Evolutionary conservation across 1,140 invertebrate species (phyloP), one percentile per base, ranked within the genome.

Genomic region (Grapholita molesta): DNA sequence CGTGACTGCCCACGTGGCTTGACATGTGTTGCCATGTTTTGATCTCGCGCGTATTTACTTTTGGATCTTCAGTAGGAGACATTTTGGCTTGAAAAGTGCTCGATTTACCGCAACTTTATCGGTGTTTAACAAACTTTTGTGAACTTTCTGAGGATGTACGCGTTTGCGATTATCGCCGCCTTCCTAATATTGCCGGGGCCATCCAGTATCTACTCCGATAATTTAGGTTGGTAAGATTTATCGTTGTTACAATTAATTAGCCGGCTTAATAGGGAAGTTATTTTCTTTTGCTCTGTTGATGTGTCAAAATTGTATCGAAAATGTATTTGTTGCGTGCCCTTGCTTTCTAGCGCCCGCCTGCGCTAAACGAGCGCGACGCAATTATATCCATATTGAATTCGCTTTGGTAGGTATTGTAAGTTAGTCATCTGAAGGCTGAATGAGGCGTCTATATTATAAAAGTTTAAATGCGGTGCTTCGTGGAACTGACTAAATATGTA

Each of bases 191-290:
- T 83, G 35, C 78, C 78, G 70, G 78, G 78, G 48, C 85, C 83
- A 72, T 86, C 85, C 55, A 78, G 78, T 68, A 83, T 77, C 67
- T 83, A 85, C 78, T 85, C 85, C 42, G 86, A 89, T 82, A 89
- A 86, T 80, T 75, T 87, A 78, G 86, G 86, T 89, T 42, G 67
- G 83, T 85, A 70, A 78, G 72, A 81, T 85, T 83, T 86, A 85
- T 84, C 78, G 69, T 71, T 75, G 69, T 66, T 75, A 77, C 84
- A 81, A 80, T 79, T 77, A 78, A 72, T 79, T 77, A 71, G 64
- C 42, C 18, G 15, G 42, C 42, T 18, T 48, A 3, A 15, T 8
- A 21, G 42, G 5, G 1, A n/a, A n/a, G 3, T 38, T 38, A 38
- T 38, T 38, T 8, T 2, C 42, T 48, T 8, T 21, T 21, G 42